Evolutionary conservation across 2,113 vertebrate genomes (phyloP).

Genomic region (Heteronetta atricapilla): DNA sequence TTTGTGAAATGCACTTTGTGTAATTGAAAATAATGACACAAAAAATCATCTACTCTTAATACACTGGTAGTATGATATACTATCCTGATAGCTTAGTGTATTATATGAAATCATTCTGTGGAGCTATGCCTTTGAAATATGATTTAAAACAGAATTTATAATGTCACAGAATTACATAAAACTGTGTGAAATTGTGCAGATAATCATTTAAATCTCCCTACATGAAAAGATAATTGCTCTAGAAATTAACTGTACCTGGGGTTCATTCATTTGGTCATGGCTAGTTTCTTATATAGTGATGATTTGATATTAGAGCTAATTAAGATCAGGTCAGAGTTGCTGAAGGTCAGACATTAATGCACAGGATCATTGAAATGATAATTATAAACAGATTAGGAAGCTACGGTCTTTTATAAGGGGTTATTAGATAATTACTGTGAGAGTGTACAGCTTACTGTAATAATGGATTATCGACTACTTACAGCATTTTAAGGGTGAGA

Average conservation of each 20-base stretch:
- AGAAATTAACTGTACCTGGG: conserved; percentile 99
- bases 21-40: conserved; percentile 71
- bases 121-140: conserved; percentile 84
- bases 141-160: conserved; percentile 90
- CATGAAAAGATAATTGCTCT: conserved; percentile 99
- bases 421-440: conserved; percentile 95
- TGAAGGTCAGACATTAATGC: conserved; percentile 99
- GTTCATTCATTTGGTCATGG: conserved; percentile 99
- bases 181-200: conserved; percentile 99
- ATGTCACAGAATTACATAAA: conserved; percentile 90
- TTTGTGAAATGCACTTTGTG: conserved; percentile 48
- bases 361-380: conserved; percentile 98
- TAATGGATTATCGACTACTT: conserved; percentile 90
- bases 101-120: conserved; percentile 69
- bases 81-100: conserved; percentile 51
- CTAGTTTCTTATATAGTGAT: conserved; percentile 97
- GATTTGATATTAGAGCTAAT: conserved; percentile 99
- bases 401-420: conserved; percentile 95
- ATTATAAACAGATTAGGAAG: conserved; percentile 99
- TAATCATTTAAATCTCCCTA: conserved; percentile 99
- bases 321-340: conserved; percentile 99
- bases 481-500: conserved; percentile 80
- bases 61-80: conserved; percentile 14
- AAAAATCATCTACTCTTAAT: conserved; percentile 44
- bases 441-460: conserved; percentile 90